A percentile compares a stretch with the other conserved stretches of the same genome.
Conservation (phyloP, 1,140 invertebrate genomes). For the Babylonia areolata region DNA sequence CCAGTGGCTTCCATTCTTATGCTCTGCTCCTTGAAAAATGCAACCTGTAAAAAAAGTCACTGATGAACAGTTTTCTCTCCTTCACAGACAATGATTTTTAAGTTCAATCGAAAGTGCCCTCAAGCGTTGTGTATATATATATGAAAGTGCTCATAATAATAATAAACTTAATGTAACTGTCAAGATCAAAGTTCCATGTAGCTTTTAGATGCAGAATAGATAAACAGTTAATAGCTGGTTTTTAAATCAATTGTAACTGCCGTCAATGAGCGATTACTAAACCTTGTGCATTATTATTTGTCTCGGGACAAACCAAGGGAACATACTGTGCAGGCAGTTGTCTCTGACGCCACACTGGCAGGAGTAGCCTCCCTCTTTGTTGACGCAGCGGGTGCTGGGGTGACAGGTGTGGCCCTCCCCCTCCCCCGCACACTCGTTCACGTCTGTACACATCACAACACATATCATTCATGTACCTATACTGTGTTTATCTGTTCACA, state of each 20-base stretch:
- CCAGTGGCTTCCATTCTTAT: constrained; percentile 78
- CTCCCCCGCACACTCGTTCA: constrained; percentile 89
- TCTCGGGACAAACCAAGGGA: not conserved
- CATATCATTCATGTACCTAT: not conserved
- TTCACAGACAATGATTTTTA: too few species aligned
- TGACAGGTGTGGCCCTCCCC: constrained; percentile 80
- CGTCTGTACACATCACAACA: constrained; percentile 80
- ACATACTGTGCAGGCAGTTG: constrained; percentile 48
- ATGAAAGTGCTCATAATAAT: too few species aligned
- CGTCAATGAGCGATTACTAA: too few species aligned
- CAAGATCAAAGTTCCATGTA: too few species aligned
- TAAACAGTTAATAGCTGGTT: too few species aligned
- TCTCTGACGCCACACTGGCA: constrained; percentile 58
- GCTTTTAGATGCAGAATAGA: too few species aligned
- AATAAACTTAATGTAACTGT: too few species aligned
- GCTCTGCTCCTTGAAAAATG: constrained; percentile 80
- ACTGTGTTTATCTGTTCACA: not conserved
- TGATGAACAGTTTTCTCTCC: too few species aligned
- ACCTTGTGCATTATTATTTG: too few species aligned
- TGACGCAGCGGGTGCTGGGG: constrained; percentile 62
- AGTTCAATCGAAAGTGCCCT: too few species aligned
- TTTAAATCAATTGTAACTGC: too few species aligned
- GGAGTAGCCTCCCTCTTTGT: constrained; percentile 66
- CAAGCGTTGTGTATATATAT: too few species aligned
- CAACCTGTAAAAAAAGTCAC: constrained; percentile 80